These are phyloP conservation scores for Thunnus albacares DNA, from an alignment of 2,797 vertebrate genomes.

Conservation along the genomic window DNA sequence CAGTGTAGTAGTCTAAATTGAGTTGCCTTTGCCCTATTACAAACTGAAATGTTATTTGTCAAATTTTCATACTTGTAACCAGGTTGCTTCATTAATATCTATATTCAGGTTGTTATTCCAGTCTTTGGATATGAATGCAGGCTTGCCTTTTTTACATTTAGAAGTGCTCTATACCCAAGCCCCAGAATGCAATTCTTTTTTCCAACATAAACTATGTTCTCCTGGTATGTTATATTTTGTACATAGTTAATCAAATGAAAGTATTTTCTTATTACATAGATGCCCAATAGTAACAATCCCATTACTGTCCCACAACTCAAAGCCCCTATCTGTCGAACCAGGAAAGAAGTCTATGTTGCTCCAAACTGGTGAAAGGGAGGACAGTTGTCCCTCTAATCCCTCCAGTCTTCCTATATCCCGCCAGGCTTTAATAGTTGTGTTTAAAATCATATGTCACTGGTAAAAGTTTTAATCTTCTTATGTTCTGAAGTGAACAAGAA, in stretches of 20 bases:
- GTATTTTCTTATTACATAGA: not conserved
- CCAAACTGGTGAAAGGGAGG: not conserved
- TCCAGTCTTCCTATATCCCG: not conserved
- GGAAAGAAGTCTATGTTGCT: not conserved
- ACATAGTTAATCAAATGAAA: not conserved
- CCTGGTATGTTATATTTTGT: not conserved
- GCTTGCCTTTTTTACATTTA: not conserved
- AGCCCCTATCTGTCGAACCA: not conserved
- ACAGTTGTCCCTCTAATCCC: not conserved
- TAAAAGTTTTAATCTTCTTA: conserved; percentile 1
- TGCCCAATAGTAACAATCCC: not conserved
- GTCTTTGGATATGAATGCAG: not conserved
- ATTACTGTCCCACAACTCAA: not conserved
- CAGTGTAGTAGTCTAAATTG: too few species aligned
- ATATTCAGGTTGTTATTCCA: not conserved
- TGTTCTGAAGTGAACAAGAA: not conserved
- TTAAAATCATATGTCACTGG: not conserved
- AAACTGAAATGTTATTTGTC: not conserved
- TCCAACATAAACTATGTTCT: not conserved
- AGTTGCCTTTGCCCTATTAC: too few species aligned
- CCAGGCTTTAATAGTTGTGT: not conserved
- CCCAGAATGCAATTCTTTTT: not conserved
- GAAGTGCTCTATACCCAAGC: not conserved
- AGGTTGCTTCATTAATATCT: not conserved
- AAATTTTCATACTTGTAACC: not conserved